Evolutionary conservation across 2,797 vertebrate genomes (phyloP), one percentile per base, ranked within the genome.

Genomic region (Argentina silus): DNA sequence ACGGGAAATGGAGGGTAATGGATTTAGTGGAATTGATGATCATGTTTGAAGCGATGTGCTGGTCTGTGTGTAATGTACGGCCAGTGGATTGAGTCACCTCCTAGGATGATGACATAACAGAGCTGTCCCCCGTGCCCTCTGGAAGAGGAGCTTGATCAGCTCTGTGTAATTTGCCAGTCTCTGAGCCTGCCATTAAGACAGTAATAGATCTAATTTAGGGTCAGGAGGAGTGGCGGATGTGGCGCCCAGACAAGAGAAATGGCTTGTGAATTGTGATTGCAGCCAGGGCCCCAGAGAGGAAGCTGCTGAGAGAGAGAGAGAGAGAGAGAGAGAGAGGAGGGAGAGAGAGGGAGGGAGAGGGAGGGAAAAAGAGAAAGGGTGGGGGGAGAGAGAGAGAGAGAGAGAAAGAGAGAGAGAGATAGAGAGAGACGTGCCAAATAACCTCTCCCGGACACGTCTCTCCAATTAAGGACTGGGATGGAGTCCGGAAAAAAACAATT

Each of bases 161-260:
- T 80, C 2, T 23, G 71, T 74, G 74, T 75, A 79, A 83, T 86
- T 83, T 76, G 19, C 66, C n/a, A 27, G 23, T 65, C 67, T 79
- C 44, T 65, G 67, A 76, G 60, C 11, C 73, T 63, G 56, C 68
- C 72, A 80, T 83, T 78, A 81, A 64, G 64, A 61, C 63, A 72
- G 73, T 77, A 79, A 88, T 71, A 66, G 73, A 79, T 84, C 70
- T 83, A 80, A 85, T 86, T 78, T 71, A 69, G 74, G 78, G 76
- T 78, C 47, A 55, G 70, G 57, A 55, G 74, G 55, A 62, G 63
- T 66, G 36, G 47, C 2, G 45, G 73, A 77, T 69, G 55, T 12
- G 74, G 77, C 66, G 77, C 21, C 63, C 21, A 73, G 79, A 59
- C 50, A 47, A 62, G 57, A 83, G 74, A 53, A 70, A 78, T 78